A percentile compares a stretch with the other conserved stretches of the same genome.
phyloP scores from a whole-genome alignment of 2,888 invertebrate species.

The Drosophila maculinotata region DNA sequence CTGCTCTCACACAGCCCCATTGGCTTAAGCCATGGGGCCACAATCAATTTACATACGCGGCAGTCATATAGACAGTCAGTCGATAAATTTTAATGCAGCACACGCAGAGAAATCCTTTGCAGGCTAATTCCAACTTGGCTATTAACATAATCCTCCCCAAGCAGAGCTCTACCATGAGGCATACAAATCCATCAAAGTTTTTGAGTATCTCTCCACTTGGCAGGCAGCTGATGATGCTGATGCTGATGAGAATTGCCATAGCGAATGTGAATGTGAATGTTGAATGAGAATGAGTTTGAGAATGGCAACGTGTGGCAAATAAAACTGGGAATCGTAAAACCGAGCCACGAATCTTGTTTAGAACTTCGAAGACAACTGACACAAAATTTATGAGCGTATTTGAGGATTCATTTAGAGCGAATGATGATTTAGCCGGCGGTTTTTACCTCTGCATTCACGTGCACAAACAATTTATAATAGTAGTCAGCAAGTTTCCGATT shows the following conservation, averaged over 20 bases:
- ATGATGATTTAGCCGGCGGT: conserved; percentile 44
- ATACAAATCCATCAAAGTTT: conserved; percentile 66
- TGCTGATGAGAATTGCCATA: conserved; percentile 31
- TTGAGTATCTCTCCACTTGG: conserved; percentile 42
- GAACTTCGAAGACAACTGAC: conserved; percentile 48
- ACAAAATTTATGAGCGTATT: conserved; percentile 58
- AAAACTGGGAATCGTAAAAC: conserved; percentile 63
- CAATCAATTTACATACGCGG: conserved; percentile 64
- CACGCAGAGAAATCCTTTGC: conserved; percentile 56
- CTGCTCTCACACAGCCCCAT: not conserved
- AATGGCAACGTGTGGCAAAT: conserved; percentile 63
- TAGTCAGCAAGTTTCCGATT: conserved; percentile 30
- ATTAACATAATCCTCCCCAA: conserved; percentile 61
- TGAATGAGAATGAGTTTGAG: conserved; percentile 14
- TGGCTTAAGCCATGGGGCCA: conserved; percentile 33
- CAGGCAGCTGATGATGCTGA: conserved; percentile 39
- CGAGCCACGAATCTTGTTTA: conserved; percentile 50
- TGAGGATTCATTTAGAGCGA: conserved; percentile 43
- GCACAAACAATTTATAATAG: conserved; percentile 20
- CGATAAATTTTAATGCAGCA: conserved; percentile 68
- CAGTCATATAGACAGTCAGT: conserved; percentile 56
- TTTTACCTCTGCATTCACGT: conserved; percentile 9
- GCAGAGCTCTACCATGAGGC: conserved; percentile 11
- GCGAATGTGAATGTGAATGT: conserved; percentile 11
- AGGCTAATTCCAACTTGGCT: conserved; percentile 58